A percentile compares a stretch with the other conserved stretches of the same genome.
Conservation (phyloP, 2,797 vertebrate genomes). For the Clarias platycephalus region DNA sequence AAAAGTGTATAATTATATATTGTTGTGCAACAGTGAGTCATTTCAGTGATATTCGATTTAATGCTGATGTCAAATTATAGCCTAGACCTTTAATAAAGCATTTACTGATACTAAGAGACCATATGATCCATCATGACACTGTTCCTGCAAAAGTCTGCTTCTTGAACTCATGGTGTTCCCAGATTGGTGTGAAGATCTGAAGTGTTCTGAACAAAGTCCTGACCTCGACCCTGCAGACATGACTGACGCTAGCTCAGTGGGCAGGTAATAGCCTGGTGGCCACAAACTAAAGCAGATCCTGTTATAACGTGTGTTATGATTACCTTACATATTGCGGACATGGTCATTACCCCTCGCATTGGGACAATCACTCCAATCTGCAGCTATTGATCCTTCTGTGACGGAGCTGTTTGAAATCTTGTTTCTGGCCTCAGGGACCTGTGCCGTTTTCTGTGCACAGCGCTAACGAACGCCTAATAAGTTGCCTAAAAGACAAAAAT, state of each 20-base stretch:
- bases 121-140: not conserved
- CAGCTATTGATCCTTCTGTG: not conserved
- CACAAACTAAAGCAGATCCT: not conserved
- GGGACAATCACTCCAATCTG: not conserved
- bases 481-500: not conserved
- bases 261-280: not conserved
- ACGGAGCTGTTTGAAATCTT: not conserved
- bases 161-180: not conserved
- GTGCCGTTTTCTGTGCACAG: not conserved
- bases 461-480: not conserved
- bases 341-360: not conserved
- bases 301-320: not conserved
- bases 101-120: not conserved
- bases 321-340: not conserved
- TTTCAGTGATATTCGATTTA: not conserved
- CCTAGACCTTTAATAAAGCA: not conserved
- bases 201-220: not conserved
- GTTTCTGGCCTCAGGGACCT: not conserved
- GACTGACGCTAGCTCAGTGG: not conserved
- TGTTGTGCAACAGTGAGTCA: not conserved
- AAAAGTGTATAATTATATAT: not conserved
- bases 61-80: not conserved
- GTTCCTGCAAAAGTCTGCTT: not conserved
- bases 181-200: not conserved
- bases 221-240: not conserved